These are phyloP conservation scores for Abramis brama DNA, from an alignment of 2,113 vertebrate species.

Conservation along the genomic window DNA sequence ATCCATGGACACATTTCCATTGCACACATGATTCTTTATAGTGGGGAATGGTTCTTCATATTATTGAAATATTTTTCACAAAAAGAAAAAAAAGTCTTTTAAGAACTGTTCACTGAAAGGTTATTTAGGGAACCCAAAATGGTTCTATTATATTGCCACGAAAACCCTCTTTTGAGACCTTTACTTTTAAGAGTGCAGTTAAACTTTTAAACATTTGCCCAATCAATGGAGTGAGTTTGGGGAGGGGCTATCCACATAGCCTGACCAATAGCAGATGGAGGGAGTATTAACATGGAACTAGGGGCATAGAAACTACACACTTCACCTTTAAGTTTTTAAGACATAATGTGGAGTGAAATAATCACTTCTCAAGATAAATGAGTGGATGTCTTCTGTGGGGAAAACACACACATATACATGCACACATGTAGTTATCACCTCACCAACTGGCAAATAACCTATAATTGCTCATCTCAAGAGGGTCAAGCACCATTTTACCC, in stretches of 20 bases:
- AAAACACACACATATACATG: constrained; percentile 16
- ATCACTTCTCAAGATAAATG: constrained; percentile 7
- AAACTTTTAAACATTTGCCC: background rate
- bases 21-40: too few species aligned
- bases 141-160: too few species aligned
- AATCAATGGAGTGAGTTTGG: background rate
- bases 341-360: background rate
- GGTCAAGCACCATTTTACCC: constrained; percentile 25
- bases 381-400: background rate
- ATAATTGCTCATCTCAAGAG: constrained; percentile 54
- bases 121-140: too few species aligned
- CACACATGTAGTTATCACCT: constrained; percentile 46
- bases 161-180: too few species aligned
- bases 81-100: too few species aligned
- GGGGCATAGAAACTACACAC: background rate
- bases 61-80: too few species aligned
- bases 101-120: too few species aligned
- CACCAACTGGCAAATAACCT: constrained; percentile 55
- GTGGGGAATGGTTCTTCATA: too few species aligned
- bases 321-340: background rate
- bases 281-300: background rate
- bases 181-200: background rate
- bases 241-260: background rate
- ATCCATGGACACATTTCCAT: too few species aligned
- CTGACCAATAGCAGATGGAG: background rate